Percentiles rank a stretch among this genome's conserved stretches.
These are phyloP conservation scores for Leucoraja erinaceus DNA, from an alignment of 2,113 vertebrate species.

Conservation along the genomic window DNA sequence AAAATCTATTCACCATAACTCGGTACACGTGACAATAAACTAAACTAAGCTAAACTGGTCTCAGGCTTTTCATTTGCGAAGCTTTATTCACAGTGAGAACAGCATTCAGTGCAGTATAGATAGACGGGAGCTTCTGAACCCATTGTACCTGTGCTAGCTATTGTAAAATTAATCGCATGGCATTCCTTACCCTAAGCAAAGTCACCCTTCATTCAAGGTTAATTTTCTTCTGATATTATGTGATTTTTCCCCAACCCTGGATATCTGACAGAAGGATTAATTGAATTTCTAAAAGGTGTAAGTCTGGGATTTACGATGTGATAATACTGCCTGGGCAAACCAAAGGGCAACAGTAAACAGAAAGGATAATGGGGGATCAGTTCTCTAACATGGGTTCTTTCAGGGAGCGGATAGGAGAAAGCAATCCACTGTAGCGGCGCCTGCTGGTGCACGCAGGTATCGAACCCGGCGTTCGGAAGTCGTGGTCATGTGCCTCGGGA, in stretches of 20 bases:
- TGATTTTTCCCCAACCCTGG: no score
- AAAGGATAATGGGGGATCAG: not conserved
- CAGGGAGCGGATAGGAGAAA: not conserved
- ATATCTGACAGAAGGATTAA: not conserved
- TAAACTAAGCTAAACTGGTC: no score
- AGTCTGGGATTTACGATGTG: not conserved
- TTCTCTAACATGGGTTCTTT: no score
- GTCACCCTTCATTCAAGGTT: no score
- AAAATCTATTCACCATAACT: no score
- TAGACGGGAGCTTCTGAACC: not conserved
- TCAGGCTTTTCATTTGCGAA: not conserved
- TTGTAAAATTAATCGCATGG: not conserved
- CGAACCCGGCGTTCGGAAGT: no score
- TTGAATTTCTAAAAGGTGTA: not conserved
- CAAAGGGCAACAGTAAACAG: not conserved
- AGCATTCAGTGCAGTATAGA: not conserved
- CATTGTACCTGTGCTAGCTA: not conserved
- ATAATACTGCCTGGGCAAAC: not conserved
- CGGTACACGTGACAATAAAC: no score
- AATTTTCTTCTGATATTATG: no score
- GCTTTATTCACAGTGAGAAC: not conserved
- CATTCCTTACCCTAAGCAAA: not conserved
- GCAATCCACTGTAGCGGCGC: no score
- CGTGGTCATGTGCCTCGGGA: no score
- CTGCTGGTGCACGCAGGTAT: no score